Evolutionary conservation across 2,113 vertebrate species (phyloP).

Genomic region (Anthoscopus minutus): DNA sequence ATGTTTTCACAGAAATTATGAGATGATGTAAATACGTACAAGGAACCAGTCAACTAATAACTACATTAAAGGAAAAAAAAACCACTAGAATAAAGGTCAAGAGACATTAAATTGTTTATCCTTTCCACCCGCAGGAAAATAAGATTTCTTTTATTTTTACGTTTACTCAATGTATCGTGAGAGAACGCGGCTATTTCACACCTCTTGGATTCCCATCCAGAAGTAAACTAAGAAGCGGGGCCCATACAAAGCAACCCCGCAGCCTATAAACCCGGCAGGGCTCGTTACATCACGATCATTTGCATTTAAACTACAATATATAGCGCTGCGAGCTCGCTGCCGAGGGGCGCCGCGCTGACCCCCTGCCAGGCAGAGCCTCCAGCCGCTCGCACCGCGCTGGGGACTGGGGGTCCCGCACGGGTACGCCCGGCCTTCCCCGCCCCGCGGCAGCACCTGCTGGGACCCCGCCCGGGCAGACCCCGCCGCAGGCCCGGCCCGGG

Average conservation of each 20-base stretch:
- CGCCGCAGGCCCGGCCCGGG: not conserved
- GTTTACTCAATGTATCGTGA: fast-evolving
- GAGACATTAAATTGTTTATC: not conserved
- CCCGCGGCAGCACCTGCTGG: not conserved
- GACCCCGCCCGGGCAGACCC: not conserved
- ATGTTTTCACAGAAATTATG: not conserved
- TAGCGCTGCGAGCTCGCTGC: not conserved
- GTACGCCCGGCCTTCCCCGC: not conserved
- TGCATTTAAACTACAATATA: not conserved
- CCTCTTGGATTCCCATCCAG: not conserved
- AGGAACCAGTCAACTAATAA: not conserved
- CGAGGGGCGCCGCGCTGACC: not conserved
- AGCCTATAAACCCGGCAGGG: not conserved
- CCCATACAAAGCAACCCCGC: not conserved
- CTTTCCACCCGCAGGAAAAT: not conserved
- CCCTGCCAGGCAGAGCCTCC: not conserved
- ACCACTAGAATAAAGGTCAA: not conserved
- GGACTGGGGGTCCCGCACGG: not conserved
- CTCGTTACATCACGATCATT: not conserved
- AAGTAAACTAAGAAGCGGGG: not conserved
- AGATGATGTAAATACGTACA: not conserved
- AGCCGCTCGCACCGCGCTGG: not conserved
- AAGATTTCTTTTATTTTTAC: not conserved
- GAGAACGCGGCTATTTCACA: not conserved
- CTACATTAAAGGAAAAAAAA: not conserved